These are phyloP conservation scores for Tor tambroides DNA, from an alignment of 2,113 vertebrate species.

Conservation along the genomic window DNA sequence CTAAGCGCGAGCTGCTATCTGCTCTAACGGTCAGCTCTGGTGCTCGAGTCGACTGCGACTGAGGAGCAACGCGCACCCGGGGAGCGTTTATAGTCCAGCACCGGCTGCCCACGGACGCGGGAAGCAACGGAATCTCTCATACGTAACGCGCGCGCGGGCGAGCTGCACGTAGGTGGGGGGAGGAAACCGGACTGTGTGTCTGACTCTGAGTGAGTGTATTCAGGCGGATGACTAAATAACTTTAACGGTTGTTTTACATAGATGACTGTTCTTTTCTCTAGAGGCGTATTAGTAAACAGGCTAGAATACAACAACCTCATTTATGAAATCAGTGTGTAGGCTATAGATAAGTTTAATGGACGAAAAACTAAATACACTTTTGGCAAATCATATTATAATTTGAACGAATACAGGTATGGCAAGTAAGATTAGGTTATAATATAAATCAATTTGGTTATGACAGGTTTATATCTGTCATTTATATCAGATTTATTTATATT, in stretches of 20 bases:
- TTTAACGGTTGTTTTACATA: neutral
- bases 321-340: neutral
- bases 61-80: conserved; percentile 62
- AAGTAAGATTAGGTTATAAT: neutral
- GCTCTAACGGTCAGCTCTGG: conserved; percentile 76
- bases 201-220: neutral
- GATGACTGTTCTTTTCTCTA: conserved; percentile 14
- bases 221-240: conserved; percentile 1
- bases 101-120: conserved; percentile 67
- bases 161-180: conserved; percentile 42
- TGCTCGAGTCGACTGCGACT: conserved; percentile 61
- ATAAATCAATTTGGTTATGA: neutral
- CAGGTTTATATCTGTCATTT: no score
- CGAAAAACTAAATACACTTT: neutral
- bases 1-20: conserved; percentile 79
- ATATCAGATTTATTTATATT: no score
- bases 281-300: neutral
- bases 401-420: no score
- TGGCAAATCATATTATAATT: neutral
- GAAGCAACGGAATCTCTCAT: conserved; percentile 68
- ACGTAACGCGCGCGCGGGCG: conserved; percentile 69
- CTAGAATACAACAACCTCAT: neutral
- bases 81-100: conserved; percentile 67
- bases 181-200: conserved; percentile 59
- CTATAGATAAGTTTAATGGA: neutral